These are phyloP conservation scores for Nebria brevicollis DNA, from an alignment of 2,888 invertebrate species.

Conservation along the genomic window DNA sequence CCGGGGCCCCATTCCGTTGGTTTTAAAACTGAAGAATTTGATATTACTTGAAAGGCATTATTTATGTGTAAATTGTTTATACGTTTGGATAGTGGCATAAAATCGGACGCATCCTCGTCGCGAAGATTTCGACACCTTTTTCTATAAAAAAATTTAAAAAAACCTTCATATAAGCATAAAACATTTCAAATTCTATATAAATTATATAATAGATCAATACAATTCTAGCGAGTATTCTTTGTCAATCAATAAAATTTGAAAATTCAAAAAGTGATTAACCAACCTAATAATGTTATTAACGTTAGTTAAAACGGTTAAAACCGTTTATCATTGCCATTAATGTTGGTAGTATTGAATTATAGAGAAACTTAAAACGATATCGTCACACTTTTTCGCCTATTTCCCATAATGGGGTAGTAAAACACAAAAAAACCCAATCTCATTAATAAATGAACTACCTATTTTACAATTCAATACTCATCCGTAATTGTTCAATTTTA, in stretches of 20 bases:
- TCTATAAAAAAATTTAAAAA: constrained; percentile 65
- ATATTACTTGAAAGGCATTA: constrained; percentile 61
- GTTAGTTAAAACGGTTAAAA: constrained; percentile 3
- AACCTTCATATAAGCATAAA: neutral
- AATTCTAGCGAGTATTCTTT: too few relatives aligned
- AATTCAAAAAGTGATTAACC: neutral
- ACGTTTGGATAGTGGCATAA: constrained; percentile 88
- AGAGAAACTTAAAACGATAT: neutral
- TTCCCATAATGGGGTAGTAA: neutral
- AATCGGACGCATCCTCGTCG: constrained; percentile 80
- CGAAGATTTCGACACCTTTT: constrained; percentile 76
- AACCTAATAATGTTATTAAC: neutral
- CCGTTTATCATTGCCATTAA: neutral
- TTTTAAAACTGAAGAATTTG: constrained; percentile 49
- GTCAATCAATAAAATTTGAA: too few relatives aligned
- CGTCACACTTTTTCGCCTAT: neutral
- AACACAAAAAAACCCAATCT: too few relatives aligned
- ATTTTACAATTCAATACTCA: too few relatives aligned
- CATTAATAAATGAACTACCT: too few relatives aligned
- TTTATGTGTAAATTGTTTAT: constrained; percentile 90
- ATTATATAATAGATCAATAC: too few relatives aligned
- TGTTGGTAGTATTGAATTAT: neutral
- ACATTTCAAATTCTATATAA: neutral
- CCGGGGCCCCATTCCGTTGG: constrained; percentile 58
- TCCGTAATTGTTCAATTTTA: neutral